These are phyloP conservation scores for Dendrocincla fuliginosa DNA, from an alignment of 2,797 vertebrate genomes.

Conservation along the genomic window DNA sequence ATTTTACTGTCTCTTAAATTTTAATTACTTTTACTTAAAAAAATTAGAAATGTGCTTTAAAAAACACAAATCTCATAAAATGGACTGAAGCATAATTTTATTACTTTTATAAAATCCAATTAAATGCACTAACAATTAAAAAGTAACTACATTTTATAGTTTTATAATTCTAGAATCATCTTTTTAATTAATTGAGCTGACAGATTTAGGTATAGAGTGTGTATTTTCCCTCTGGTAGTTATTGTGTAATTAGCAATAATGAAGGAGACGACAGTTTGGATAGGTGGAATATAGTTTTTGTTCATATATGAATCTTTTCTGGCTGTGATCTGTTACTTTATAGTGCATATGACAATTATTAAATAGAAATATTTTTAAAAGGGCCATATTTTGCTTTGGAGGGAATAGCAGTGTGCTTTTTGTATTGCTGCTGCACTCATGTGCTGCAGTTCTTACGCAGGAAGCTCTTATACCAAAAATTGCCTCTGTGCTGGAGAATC, in stretches of 20 bases:
- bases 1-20: constrained; percentile 44
- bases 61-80: constrained; percentile 63
- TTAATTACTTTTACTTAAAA: constrained; percentile 25
- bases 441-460: neutral
- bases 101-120: constrained; percentile 57
- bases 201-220: constrained; percentile 85
- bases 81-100: constrained; percentile 21
- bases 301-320: constrained; percentile 72
- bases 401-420: neutral
- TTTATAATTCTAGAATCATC: constrained; percentile 86
- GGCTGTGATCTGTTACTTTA: neutral
- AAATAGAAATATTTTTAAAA: neutral
- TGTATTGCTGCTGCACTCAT: neutral
- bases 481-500: neutral
- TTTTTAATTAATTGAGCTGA: constrained; percentile 92
- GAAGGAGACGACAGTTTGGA: constrained; percentile 84
- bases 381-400: neutral
- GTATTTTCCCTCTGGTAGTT: constrained; percentile 86
- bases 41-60: constrained; percentile 40
- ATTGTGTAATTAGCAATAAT: constrained; percentile 86
- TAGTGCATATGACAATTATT: neutral
- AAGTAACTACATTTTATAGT: constrained; percentile 82
- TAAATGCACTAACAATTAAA: constrained; percentile 58
- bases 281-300: constrained; percentile 78
- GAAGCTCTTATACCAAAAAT: neutral